phyloP scores from a whole-genome alignment of 53 echinoderm and acorn worm genomes.

The Antedon mediterranea region DNA sequence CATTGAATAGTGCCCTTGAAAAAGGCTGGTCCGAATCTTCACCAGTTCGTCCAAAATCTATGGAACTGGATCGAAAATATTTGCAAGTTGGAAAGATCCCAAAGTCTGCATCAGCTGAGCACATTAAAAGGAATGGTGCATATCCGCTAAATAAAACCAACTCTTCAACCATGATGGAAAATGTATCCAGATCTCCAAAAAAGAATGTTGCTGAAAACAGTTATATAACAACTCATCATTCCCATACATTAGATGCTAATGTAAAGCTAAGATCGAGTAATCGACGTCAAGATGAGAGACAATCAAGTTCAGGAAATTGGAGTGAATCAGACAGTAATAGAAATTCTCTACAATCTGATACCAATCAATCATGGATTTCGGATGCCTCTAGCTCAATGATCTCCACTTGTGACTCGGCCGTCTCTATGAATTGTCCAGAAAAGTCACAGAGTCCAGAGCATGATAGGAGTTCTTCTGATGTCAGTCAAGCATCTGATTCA shows the following conservation, averaged over 20 bases:
- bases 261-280: slow-evolving; percentile 37
- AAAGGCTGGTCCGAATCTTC: slow-evolving; percentile 28
- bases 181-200: neutral
- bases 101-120: slow-evolving; percentile 7
- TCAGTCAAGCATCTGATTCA: neutral
- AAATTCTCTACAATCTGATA: slow-evolving; percentile 83
- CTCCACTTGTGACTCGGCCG: slow-evolving; percentile 92
- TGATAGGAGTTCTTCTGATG: neutral
- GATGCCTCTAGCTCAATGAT: slow-evolving; percentile 26
- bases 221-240: slow-evolving; percentile 8
- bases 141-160: slow-evolving; percentile 10
- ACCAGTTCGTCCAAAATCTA: slow-evolving; percentile 26
- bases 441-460: neutral
- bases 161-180: neutral
- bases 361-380: slow-evolving; percentile 13
- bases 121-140: slow-evolving; percentile 18
- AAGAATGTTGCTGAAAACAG: neutral
- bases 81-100: slow-evolving; percentile 8
- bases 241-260: slow-evolving; percentile 37
- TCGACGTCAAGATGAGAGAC: slow-evolving; percentile 43
- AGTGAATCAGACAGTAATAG: slow-evolving; percentile 84
- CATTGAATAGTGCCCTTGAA: slow-evolving; percentile 15
- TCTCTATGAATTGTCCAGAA: slow-evolving; percentile 37
- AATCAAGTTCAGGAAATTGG: slow-evolving; percentile 98
- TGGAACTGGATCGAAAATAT: slow-evolving; percentile 15